Evolutionary conservation across 2,113 vertebrate species (phyloP), one percentile per base, ranked within the genome.

Genomic region (Oophaga pumilio): DNA sequence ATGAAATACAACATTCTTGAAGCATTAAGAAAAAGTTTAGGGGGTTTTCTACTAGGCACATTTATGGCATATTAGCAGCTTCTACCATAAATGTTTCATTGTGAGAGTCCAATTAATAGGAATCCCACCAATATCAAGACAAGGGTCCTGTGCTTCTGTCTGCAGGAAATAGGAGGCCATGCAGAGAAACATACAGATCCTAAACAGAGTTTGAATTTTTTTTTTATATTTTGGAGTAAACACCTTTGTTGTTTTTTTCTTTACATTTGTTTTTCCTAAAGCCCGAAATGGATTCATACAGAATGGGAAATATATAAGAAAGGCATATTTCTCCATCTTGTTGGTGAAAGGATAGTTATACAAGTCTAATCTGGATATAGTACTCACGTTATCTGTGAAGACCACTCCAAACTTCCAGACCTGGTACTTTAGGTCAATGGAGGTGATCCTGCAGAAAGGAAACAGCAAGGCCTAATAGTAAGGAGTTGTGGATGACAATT

Each of bases 321-420:
- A 43, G 3, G 5, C 33, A 43, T 43, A 43, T 43, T 43, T 43
- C 33, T 43, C 33, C 33, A 43, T 43, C 33, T 43, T 43, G 33
- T 43, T 43, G 33, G 33, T 43, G 1, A 43, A 43, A 43, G 33
- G 33, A 43, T 5, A 43, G 33, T 2, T 43, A 2, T 17, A n/a
- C 9, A 11, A 10, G 14, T 78, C 22, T 78, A n/a, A 0, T 26
- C 17, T 28, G 3, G 12, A 82, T 52, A 15, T 8, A 24, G 7
- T 66, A 93, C 97, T 97, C 92, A 98, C 97, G 7, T 97, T 97
- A 90, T 98, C 96, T 0, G 97, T 98, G 92, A 98, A 97, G 83
- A 98, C 95, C 74, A 98, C 97, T 9, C 97, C 97, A 3, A 96
- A 95, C 92, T 98, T 98, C 97, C 97, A 98, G 90, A 98, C 96